Conservation (phyloP, 2,797 vertebrate species). For the Macropus fuliginosus region DNA sequence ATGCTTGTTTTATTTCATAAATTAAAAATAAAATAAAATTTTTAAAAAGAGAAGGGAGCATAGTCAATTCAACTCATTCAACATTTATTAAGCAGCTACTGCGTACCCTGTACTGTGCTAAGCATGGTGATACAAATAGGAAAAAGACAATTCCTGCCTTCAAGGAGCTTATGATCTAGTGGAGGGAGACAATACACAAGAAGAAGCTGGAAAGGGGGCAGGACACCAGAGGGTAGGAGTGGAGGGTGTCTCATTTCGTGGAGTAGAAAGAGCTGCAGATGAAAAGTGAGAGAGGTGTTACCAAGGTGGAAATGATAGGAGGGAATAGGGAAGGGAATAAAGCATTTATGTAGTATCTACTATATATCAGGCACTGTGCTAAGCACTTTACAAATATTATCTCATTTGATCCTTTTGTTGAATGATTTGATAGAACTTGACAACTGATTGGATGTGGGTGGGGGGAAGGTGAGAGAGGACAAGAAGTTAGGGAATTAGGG, state of each 20-base stretch:
- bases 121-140: neutral
- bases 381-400: neutral
- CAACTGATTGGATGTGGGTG: no score
- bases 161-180: no score
- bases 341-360: accelerated
- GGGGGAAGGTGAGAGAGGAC: no score
- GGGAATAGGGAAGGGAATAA: no score
- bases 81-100: neutral
- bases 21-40: no score
- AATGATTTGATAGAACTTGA: no score
- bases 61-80: neutral
- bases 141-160: neutral
- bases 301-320: neutral
- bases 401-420: neutral
- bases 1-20: no score
- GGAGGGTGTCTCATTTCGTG: no score
- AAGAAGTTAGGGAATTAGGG: no score
- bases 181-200: neutral
- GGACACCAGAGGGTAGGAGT: no score
- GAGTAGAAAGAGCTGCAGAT: no score
- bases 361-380: neutral
- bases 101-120: neutral
- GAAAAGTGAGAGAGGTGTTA: neutral
- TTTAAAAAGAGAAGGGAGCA: neutral
- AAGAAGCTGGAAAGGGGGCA: neutral